These are phyloP conservation scores for Fulmarus glacialis DNA, from an alignment of 2,113 vertebrate genomes.

Conservation along the genomic window DNA sequence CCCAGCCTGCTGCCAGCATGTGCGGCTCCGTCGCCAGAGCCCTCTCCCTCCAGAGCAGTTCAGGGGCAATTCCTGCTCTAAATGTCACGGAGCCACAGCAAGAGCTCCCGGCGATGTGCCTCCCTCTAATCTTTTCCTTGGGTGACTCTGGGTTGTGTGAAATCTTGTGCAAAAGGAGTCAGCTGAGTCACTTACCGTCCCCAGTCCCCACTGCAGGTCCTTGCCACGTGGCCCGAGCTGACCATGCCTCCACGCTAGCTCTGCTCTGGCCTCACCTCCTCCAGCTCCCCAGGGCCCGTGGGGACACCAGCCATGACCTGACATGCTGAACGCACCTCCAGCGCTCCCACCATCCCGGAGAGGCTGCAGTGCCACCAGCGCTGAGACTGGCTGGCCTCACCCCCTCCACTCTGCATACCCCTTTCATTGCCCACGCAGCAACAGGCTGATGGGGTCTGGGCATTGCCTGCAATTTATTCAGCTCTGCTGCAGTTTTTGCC, in stretches of 20 bases:
- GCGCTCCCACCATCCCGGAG: background rate
- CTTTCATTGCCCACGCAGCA: background rate
- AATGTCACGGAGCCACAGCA: too few relatives aligned
- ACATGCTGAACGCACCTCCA: background rate
- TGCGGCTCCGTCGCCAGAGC: background rate
- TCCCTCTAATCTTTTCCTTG: background rate
- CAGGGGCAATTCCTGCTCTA: background rate
- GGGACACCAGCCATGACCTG: background rate
- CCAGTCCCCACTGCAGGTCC: background rate
- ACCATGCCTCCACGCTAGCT: background rate
- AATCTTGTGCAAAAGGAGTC: background rate
- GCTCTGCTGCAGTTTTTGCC: background rate
- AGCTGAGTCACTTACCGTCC: too few relatives aligned
- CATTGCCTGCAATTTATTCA: background rate
- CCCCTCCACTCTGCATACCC: too few relatives aligned
- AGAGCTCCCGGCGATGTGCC: background rate
- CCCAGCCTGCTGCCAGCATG: background rate
- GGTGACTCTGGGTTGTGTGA: background rate
- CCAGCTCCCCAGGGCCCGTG: background rate
- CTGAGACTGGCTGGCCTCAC: too few relatives aligned
- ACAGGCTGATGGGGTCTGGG: background rate
- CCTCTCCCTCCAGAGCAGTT: background rate
- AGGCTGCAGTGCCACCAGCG: background rate
- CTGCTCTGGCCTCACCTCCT: background rate
- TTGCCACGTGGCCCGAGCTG: background rate